Percentiles rank a stretch among this genome's conserved stretches.
phyloP scores from a whole-genome alignment of 2,113 vertebrate species.

The Polypterus senegalus region DNA sequence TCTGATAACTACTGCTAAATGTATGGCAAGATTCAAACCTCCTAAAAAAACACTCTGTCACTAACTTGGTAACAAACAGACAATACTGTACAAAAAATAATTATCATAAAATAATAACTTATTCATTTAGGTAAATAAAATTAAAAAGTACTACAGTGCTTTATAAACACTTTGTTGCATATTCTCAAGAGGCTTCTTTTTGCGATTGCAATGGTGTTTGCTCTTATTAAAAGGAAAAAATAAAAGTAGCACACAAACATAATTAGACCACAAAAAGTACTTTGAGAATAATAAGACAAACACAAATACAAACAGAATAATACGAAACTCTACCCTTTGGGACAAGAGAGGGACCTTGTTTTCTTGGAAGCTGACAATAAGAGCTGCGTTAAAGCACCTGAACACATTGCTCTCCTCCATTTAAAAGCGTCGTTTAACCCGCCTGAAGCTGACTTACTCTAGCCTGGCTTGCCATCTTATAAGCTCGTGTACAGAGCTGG shows the following conservation, averaged over 20 bases:
- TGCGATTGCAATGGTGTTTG: slow-evolving; percentile 18
- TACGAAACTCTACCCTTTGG: slow-evolving; percentile 5
- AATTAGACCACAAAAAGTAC: slow-evolving; percentile 58
- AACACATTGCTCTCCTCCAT: no score
- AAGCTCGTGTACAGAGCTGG: no score
- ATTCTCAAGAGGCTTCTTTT: slow-evolving; percentile 33
- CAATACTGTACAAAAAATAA: slow-evolving; percentile 12
- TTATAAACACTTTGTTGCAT: slow-evolving; percentile 47
- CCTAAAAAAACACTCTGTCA: slow-evolving; percentile 32
- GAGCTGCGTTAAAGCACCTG: no score
- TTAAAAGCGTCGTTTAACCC: no score
- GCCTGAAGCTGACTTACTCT: no score
- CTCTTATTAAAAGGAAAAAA: slow-evolving; percentile 8
- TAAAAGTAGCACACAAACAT: slow-evolving; percentile 1
- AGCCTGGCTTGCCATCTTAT: no score
- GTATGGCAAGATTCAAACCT: slow-evolving; percentile 53
- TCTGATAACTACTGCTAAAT: slow-evolving; percentile 67
- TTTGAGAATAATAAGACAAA: slow-evolving; percentile 53
- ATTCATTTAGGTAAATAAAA: slow-evolving; percentile 34
- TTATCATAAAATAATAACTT: slow-evolving; percentile 19
- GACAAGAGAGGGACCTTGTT: not conserved
- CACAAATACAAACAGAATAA: slow-evolving; percentile 4
- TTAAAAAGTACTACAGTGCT: slow-evolving; percentile 50
- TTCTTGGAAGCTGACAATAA: no score
- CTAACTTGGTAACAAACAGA: slow-evolving; percentile 39